Conservation (phyloP, 2,888 invertebrate species). For the Malacosoma neustria region DNA sequence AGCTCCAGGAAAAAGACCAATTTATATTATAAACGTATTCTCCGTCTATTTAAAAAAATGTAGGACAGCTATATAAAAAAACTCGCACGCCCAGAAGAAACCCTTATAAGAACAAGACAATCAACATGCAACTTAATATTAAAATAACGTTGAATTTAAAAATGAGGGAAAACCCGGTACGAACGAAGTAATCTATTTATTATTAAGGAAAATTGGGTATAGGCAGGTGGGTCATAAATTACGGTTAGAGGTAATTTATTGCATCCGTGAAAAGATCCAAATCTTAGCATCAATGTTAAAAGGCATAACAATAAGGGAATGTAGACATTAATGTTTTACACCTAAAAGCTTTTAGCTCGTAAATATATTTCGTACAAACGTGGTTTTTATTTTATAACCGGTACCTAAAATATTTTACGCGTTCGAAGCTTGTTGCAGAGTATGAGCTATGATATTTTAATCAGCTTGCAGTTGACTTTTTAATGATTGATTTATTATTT, state of each 20-base stretch:
- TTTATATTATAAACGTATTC: too few relatives aligned
- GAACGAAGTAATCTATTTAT: not conserved
- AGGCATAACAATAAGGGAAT: slow-evolving; percentile 36
- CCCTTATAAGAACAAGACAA: too few relatives aligned
- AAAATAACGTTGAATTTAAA: too few relatives aligned
- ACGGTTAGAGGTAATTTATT: slow-evolving; percentile 22
- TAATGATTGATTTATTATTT: too few relatives aligned
- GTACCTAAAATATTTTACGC: slow-evolving; percentile 5
- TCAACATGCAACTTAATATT: too few relatives aligned
- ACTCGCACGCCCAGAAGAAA: too few relatives aligned
- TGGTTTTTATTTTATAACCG: slow-evolving; percentile 15
- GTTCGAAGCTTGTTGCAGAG: too few relatives aligned
- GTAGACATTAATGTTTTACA: slow-evolving; percentile 54
- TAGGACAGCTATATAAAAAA: too few relatives aligned
- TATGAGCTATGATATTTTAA: too few relatives aligned
- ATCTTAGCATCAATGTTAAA: slow-evolving; percentile 30
- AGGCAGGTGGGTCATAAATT: slow-evolving; percentile 11
- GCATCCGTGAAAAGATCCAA: slow-evolving; percentile 22
- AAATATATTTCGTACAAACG: slow-evolving; percentile 42
- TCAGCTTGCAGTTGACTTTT: too few relatives aligned
- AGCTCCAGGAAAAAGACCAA: too few relatives aligned
- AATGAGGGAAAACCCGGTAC: not conserved
- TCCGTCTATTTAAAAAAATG: too few relatives aligned
- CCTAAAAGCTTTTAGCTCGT: slow-evolving; percentile 58
- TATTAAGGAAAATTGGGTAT: not conserved